Evolutionary conservation across 2,888 invertebrate genomes (phyloP).

Genomic region (Drosophila greeni): DNA sequence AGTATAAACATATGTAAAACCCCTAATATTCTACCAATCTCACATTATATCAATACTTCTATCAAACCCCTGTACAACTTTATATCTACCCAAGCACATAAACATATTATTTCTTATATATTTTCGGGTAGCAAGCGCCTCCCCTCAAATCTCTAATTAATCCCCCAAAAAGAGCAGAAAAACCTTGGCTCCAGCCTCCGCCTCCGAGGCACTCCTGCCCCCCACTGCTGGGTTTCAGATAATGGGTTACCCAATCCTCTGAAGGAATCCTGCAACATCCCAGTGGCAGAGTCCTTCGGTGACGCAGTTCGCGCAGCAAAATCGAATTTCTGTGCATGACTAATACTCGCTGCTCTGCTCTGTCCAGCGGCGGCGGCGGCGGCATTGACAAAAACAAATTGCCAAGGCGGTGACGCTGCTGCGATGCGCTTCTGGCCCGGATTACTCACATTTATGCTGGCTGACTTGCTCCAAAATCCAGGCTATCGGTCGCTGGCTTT

Average conservation of each 20-base stretch:
- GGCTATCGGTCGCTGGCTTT: slow-evolving; percentile 7
- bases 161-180: neutral
- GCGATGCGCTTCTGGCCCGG: slow-evolving; percentile 13
- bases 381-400: slow-evolving; percentile 56
- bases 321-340: slow-evolving; percentile 51
- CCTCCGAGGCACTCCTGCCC: neutral
- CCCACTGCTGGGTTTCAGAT: neutral
- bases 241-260: slow-evolving; percentile 18
- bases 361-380: slow-evolving; percentile 20
- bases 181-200: neutral
- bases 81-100: neutral
- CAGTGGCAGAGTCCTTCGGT: slow-evolving; percentile 30
- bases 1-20: too few species aligned
- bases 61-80: neutral
- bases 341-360: slow-evolving; percentile 42
- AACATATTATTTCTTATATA: neutral
- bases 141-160: slow-evolving; percentile 7
- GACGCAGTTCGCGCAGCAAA: slow-evolving; percentile 30
- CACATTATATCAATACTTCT: too few species aligned
- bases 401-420: slow-evolving; percentile 26
- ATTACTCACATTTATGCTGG: slow-evolving; percentile 51
- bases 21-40: too few species aligned
- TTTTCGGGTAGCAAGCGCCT: neutral
- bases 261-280: slow-evolving; percentile 1
- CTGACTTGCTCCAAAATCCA: slow-evolving; percentile 28